Percentiles rank a stretch among this genome's conserved stretches.
phyloP scores from a whole-genome alignment of 2,797 vertebrate genomes.

The Fistularia commersonii region DNA sequence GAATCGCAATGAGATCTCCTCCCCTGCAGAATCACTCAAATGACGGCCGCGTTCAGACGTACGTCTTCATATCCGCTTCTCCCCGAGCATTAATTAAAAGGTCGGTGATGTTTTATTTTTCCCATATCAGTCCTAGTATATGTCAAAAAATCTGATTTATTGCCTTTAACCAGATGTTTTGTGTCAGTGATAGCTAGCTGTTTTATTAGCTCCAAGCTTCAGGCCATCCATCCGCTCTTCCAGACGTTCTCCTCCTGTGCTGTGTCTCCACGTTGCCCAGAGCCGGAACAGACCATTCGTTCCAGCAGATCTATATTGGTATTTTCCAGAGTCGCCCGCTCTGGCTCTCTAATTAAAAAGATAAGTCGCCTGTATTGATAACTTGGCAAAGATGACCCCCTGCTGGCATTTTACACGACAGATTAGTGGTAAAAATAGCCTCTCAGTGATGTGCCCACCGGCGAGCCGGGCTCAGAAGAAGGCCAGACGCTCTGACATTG shows the following conservation, averaged over 20 bases:
- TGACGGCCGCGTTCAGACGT: conserved; percentile 27
- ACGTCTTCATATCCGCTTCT: conserved; percentile 28
- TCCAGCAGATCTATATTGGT: conserved; percentile 48
- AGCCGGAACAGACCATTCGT: conserved; percentile 43
- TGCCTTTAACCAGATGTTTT: not conserved
- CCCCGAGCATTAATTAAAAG: conserved; percentile 2
- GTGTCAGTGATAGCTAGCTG: conserved; percentile 20
- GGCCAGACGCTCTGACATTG: conserved; percentile 52
- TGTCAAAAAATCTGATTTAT: conserved; percentile 30
- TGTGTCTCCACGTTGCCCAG: conserved; percentile 12
- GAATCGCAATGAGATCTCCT: conserved; percentile 48
- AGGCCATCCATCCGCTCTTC: conserved; percentile 23
- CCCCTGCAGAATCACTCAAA: conserved; percentile 41
- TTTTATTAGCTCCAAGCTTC: conserved; percentile 17
- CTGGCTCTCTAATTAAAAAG: conserved; percentile 60
- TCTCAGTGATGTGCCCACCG: conserved; percentile 49
- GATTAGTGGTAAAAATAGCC: conserved; percentile 58
- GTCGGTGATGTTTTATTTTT: conserved; percentile 16
- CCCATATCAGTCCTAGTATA: conserved; percentile 20
- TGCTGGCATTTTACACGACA: conserved; percentile 56
- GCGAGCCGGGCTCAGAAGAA: conserved; percentile 54
- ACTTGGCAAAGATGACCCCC: conserved; percentile 57
- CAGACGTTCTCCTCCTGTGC: conserved; percentile 35
- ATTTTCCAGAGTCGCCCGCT: conserved; percentile 48
- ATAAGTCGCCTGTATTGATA: conserved; percentile 62